Conservation (phyloP, 2,888 invertebrate species). For the Scrobipalpa costella region DNA sequence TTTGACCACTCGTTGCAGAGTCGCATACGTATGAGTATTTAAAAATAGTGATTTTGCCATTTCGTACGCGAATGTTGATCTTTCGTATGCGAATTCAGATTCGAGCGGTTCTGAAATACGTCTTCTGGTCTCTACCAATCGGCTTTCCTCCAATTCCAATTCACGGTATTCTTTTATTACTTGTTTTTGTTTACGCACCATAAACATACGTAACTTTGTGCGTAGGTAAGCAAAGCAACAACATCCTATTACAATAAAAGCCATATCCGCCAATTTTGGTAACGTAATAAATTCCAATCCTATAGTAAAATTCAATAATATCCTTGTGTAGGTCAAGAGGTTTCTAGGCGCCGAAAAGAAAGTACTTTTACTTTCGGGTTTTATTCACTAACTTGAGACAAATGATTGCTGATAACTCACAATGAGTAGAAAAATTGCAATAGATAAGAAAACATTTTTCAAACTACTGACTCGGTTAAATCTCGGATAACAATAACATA, state of each 20-base stretch:
- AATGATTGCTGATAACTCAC: slow-evolving; percentile 10
- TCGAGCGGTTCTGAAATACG: no score
- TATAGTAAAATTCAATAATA: neutral
- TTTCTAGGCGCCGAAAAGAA: slow-evolving; percentile 12
- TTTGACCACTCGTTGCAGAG: no score
- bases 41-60: no score
- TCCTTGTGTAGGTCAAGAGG: slow-evolving; percentile 8
- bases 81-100: no score
- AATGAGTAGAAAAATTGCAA: neutral
- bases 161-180: no score
- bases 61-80: no score
- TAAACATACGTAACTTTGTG: neutral
- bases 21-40: no score
- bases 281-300: neutral
- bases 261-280: neutral
- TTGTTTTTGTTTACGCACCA: no score
- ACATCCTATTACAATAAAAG: slow-evolving; percentile 6
- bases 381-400: neutral
- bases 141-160: no score
- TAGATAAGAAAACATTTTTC: neutral
- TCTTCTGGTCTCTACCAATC: no score
- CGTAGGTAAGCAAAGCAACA: neutral
- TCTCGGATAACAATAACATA: neutral
- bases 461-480: neutral
- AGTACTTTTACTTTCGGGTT: neutral